These are phyloP conservation scores for Drosophila aldrichi DNA, from an alignment of 2,888 invertebrate genomes.

Conservation along the genomic window DNA sequence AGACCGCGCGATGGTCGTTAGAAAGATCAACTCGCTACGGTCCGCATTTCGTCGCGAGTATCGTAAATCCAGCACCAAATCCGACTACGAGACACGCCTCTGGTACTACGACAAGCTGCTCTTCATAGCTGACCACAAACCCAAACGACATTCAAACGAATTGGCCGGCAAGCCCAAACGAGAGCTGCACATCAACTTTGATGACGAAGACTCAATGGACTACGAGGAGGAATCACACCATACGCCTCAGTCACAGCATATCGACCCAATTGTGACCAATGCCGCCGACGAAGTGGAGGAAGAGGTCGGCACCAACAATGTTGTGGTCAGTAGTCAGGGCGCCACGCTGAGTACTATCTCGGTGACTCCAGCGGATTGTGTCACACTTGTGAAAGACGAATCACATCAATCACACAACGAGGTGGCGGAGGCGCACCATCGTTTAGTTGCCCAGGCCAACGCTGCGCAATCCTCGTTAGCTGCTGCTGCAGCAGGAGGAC, in stretches of 20 bases:
- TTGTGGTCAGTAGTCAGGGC: slow-evolving; percentile 67
- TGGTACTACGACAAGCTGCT: slow-evolving; percentile 84
- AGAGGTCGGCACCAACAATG: slow-evolving; percentile 50
- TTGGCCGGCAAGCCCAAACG: slow-evolving; percentile 74
- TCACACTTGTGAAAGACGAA: slow-evolving; percentile 79
- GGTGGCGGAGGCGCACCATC: slow-evolving; percentile 68
- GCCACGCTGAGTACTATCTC: slow-evolving; percentile 69
- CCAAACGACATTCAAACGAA: slow-evolving; percentile 73
- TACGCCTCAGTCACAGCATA: slow-evolving; percentile 61
- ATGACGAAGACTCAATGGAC: slow-evolving; percentile 84
- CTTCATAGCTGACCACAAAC: slow-evolving; percentile 84
- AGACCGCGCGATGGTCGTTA: slow-evolving; percentile 84
- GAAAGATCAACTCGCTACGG: slow-evolving; percentile 84
- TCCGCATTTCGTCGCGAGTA: slow-evolving; percentile 84
- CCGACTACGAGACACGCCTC: slow-evolving; percentile 83
- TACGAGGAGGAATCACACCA: slow-evolving; percentile 81
- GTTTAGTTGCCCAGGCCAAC: slow-evolving; percentile 67
- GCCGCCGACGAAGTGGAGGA: slow-evolving; percentile 62
- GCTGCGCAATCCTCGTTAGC: slow-evolving; percentile 64
- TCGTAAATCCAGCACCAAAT: slow-evolving; percentile 79
- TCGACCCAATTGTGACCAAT: slow-evolving; percentile 60
- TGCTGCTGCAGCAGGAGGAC: slow-evolving; percentile 61
- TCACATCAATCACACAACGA: slow-evolving; percentile 69
- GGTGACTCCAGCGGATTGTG: slow-evolving; percentile 77
- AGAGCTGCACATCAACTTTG: slow-evolving; percentile 78